A percentile compares a stretch with the other conserved stretches of the same genome.
These are phyloP conservation scores for Xestia sexstrigata DNA, from an alignment of 2,888 invertebrate genomes.

Conservation along the genomic window DNA sequence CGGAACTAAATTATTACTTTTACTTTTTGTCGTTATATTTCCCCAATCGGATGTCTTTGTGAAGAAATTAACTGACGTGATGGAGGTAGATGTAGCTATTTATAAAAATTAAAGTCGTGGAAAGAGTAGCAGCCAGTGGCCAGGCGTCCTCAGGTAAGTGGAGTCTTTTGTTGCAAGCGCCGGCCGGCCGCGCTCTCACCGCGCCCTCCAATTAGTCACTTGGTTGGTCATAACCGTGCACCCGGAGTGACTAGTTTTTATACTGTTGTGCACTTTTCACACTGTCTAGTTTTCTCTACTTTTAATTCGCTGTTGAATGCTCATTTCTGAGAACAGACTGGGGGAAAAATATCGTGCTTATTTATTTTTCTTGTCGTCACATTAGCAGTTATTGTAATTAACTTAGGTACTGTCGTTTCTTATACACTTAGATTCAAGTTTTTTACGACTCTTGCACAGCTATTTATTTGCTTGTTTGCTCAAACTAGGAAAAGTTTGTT, in stretches of 20 bases:
- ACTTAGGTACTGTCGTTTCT: not conserved
- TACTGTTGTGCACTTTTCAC: conserved; percentile 50
- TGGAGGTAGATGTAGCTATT: conserved; percentile 22
- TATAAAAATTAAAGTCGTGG: conserved; percentile 24
- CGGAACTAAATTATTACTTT: conserved; percentile 18
- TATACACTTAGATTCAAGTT: not conserved
- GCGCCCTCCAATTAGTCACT: conserved; percentile 78
- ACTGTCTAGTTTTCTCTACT: conserved; percentile 18
- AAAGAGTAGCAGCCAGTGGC: conserved; percentile 44
- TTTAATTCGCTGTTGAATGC: not conserved
- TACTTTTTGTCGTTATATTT: conserved; percentile 16
- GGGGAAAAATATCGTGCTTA: not conserved
- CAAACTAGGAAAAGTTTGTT: not conserved
- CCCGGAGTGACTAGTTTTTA: conserved; percentile 58
- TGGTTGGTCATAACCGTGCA: conserved; percentile 69
- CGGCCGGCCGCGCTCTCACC: conserved; percentile 51
- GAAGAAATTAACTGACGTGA: conserved; percentile 24
- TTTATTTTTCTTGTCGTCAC: not conserved
- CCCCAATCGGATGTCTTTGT: conserved; percentile 23
- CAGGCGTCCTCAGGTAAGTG: conserved; percentile 41
- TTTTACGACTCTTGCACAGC: not conserved
- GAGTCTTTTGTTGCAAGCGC: conserved; percentile 59
- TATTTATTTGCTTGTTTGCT: not conserved
- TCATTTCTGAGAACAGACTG: not conserved
- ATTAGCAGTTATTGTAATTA: not conserved